Base-by-base conservation (phyloP, 2,888 invertebrate genomes). In the Quadriops clusia region DNA sequence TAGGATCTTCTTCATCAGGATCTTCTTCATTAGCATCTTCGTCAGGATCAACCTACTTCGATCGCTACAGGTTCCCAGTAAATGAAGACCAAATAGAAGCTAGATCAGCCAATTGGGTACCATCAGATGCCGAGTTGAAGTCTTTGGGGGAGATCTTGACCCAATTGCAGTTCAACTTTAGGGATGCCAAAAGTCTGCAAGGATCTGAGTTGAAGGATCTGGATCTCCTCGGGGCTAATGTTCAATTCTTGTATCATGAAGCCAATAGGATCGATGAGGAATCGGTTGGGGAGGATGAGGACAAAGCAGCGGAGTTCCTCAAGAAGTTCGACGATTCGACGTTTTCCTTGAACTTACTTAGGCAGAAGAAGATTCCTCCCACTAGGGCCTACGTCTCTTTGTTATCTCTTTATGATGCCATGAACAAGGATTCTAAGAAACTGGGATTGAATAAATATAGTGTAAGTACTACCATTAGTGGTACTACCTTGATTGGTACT, bases 361-460 rank as follows among this genome's bases (percentile, higher is more conserved):
- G 58, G 33, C 54, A 64, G 1, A 59, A 64, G n/a, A 70, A 67
- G 45, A 58, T 64, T 1, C 71, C 74, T 24, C 60, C 72, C 2
- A 73, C 70, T 0, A 59, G 63, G 1, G 68, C 76, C 0, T 71
- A 75, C 35, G 60, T 75, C 28, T 65, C 73, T 25, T 53, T 77
- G 27, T 50, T 75, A 34, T 56, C 69, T 12, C 50, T 77, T 16
- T 77, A 77, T 47, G 77, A 77, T 42, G 61, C 70, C 4, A 45
- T 77, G 27, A 76, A 74, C 49, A 69, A 76, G 38, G 77, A 77
- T 36, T 70, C 76, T 2, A 76, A 76, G 48, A 69, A 62, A 34
- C 67, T 74, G 41, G 66, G 68, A 17, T 61, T 75, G 4, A 71
- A 70, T 3, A 74, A 73, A 43, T 77, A 64, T 42, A 62, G 64